A percentile compares a stretch with the other conserved stretches of the same genome.
These are phyloP conservation scores for Lithobius niger DNA, from an alignment of 1,140 invertebrate genomes.

Conservation along the genomic window DNA sequence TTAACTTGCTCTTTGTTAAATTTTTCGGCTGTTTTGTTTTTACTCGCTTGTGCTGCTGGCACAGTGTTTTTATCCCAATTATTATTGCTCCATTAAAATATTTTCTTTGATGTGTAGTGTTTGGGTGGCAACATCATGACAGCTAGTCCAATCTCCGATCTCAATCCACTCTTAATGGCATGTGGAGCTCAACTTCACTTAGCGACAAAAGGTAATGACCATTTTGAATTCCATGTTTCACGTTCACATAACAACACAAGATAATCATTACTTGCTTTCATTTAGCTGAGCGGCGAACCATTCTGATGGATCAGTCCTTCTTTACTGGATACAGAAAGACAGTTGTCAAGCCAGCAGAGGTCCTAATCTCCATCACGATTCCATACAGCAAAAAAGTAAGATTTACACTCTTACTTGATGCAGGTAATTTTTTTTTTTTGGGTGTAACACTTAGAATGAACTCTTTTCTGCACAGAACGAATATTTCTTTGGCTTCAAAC, in stretches of 20 bases:
- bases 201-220: slow-evolving; percentile 38
- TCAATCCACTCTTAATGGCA: slow-evolving; percentile 84
- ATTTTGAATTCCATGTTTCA: no score
- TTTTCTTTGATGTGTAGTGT: slow-evolving; percentile 45
- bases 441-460: no score
- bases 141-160: slow-evolving; percentile 88
- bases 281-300: slow-evolving; percentile 38
- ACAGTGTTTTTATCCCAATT: no score
- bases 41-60: no score
- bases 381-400: slow-evolving; percentile 42
- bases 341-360: slow-evolving; percentile 55
- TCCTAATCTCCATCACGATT: slow-evolving; percentile 58
- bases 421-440: no score
- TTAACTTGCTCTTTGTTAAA: no score
- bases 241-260: no score
- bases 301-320: slow-evolving; percentile 68
- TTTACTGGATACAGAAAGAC: slow-evolving; percentile 78
- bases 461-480: no score
- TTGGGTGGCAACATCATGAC: slow-evolving; percentile 89
- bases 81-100: no score
- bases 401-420: no score
- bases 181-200: slow-evolving; percentile 42
- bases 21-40: no score
- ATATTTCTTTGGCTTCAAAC: slow-evolving; percentile 81
- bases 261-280: no score